phyloP scores from a whole-genome alignment of 2,113 vertebrate genomes.

The Australoheros scitulus region DNA sequence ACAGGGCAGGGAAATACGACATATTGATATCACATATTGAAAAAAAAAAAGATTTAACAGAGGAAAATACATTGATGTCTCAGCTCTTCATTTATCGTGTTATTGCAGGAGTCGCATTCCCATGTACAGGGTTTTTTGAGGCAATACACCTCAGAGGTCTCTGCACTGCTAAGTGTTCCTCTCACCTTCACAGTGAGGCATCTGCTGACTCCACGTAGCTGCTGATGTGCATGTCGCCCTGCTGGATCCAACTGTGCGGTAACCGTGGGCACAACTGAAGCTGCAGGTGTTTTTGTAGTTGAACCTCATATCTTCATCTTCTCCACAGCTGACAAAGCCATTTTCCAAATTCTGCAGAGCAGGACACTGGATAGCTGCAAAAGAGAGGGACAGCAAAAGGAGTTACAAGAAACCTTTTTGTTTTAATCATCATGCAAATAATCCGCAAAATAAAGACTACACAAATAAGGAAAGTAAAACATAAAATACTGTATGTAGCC shows the following conservation, averaged over 20 bases:
- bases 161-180: too few species aligned
- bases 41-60: too few species aligned
- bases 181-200: slow-evolving; percentile 82
- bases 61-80: too few species aligned
- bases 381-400: background rate
- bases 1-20: background rate
- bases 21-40: accelerated
- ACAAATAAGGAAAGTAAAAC: background rate
- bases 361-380: slow-evolving; percentile 70
- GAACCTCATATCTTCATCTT: slow-evolving; percentile 62
- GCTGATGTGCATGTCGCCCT: slow-evolving; percentile 69
- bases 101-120: too few species aligned
- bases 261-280: slow-evolving; percentile 79
- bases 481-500: too few species aligned
- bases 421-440: accelerated
- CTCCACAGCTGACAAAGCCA: slow-evolving; percentile 74
- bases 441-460: accelerated
- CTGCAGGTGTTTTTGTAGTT: slow-evolving; percentile 80
- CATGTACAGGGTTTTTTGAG: too few species aligned
- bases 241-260: slow-evolving; percentile 68
- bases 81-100: too few species aligned
- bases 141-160: too few species aligned
- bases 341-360: slow-evolving; percentile 43
- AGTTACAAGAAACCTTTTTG: accelerated
- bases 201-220: slow-evolving; percentile 75